phyloP scores from a whole-genome alignment of 2,113 vertebrate genomes.

The Mustela nigripes region DNA sequence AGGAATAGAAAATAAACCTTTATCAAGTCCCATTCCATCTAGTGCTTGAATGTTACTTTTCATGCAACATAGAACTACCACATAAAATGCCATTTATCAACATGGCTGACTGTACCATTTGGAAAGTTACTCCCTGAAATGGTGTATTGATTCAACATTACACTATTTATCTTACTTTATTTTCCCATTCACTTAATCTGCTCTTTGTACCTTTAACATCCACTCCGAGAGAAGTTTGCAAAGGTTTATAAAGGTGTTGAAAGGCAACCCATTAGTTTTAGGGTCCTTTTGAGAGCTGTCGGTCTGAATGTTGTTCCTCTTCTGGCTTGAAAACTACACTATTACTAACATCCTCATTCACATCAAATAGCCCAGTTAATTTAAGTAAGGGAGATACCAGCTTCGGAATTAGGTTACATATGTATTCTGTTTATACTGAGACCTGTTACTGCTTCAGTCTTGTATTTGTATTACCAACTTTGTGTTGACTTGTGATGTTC shows the following conservation, averaged over 20 bases:
- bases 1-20: background rate
- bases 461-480: conserved; percentile 27
- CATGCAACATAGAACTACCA: background rate
- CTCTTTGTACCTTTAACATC: background rate
- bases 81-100: background rate
- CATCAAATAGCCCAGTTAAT: background rate
- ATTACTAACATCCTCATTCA: background rate
- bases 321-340: background rate
- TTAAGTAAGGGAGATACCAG: background rate
- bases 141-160: background rate
- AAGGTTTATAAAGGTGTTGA: background rate
- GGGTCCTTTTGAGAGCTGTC: conserved; percentile 8
- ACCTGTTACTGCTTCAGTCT: background rate
- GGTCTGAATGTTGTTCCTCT: background rate
- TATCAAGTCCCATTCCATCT: background rate
- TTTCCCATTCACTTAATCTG: background rate
- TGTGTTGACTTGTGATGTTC: background rate
- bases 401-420: background rate
- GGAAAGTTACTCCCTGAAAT: background rate
- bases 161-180: background rate
- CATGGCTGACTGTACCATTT: background rate
- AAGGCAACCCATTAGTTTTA: conserved; percentile 35
- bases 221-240: background rate
- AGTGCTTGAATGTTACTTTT: background rate
- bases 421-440: background rate